Base-by-base conservation (phyloP, 2,888 invertebrate genomes). In the Tipula helvola region DNA sequence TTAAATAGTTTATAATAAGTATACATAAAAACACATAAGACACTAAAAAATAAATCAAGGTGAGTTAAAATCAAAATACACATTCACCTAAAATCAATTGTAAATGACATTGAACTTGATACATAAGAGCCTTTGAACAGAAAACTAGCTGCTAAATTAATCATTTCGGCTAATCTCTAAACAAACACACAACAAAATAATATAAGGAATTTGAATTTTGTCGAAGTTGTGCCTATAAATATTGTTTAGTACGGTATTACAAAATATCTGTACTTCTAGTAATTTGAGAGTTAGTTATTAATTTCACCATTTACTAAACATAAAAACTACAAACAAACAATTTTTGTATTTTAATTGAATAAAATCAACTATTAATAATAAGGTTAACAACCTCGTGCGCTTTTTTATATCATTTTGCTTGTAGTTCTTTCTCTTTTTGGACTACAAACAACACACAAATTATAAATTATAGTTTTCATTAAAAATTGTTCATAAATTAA, bases 321-420 rank as follows among this genome's bases (percentile, higher is more conserved):
- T 28, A 71, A 71, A 71, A 71, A 28, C 10, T 57, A 57, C 57
- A 57, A 71, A 57, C 16, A 57, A 16, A 71, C 71, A 28, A 10
- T 71, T 28, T 71, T 71, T 71, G 28, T 28, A 71, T 71, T 18
- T 71, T 85, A 85, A 85, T 85, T 85, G 85, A 85, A 85, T 42
- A 85, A 85, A 42, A 85, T 85, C 16, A 85, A 85, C 85, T 85
- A 84, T 84, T 84, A 85, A 85, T 85, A 85, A 85, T 85, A 85
- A 85, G 85, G 85, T 85, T 85, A 85, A 85, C 42, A 85, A 85
- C 85, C 85, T 85, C 42, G 41, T 85, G 85, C 85, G 85, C 36
- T 39, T 84, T 85, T 85, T 85, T 85, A 18, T 85, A 42, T 85
- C 28, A 85, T 44, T 84, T 84, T 36, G 41, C 41, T 84, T 84